Percentiles rank a stretch among this genome's conserved stretches.
phyloP scores from a whole-genome alignment of 2,888 invertebrate species.

The Trachelus stipa region DNA sequence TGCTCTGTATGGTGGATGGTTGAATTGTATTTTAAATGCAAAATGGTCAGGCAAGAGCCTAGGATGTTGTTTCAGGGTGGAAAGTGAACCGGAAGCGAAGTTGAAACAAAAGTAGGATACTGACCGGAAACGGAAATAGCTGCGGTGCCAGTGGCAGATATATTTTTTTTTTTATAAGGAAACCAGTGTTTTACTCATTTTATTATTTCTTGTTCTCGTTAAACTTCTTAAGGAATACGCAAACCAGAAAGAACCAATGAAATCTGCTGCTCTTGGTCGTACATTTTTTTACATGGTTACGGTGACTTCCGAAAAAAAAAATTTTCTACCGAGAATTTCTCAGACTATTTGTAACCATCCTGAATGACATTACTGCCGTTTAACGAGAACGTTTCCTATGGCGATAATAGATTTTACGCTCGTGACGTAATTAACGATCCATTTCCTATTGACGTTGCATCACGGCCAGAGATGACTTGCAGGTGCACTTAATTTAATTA shows the following conservation, averaged over 20 bases:
- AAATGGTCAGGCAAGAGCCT: constrained; percentile 14
- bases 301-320: too few species aligned
- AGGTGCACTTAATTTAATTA: too few species aligned
- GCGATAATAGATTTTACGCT: constrained; percentile 8
- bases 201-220: not conserved
- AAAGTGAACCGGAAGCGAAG: constrained; percentile 30
- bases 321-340: too few species aligned
- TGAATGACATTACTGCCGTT: too few species aligned
- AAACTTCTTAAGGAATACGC: not conserved
- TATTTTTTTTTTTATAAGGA: constrained; percentile 10
- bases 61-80: constrained; percentile 16
- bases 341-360: too few species aligned
- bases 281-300: too few species aligned
- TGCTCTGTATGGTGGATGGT: not conserved
- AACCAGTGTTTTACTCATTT: not conserved
- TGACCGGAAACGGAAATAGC: constrained; percentile 33
- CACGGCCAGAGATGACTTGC: too few species aligned
- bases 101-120: constrained; percentile 31
- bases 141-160: constrained; percentile 24
- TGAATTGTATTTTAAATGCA: constrained; percentile 3
- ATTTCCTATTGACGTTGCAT: not conserved
- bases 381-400: too few species aligned
- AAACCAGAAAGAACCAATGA: not conserved
- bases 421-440: not conserved
- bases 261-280: too few species aligned